Evolutionary conservation across 2,888 invertebrate species (phyloP), one percentile per base, ranked within the genome.

Genomic region (Diaperis boleti): DNA sequence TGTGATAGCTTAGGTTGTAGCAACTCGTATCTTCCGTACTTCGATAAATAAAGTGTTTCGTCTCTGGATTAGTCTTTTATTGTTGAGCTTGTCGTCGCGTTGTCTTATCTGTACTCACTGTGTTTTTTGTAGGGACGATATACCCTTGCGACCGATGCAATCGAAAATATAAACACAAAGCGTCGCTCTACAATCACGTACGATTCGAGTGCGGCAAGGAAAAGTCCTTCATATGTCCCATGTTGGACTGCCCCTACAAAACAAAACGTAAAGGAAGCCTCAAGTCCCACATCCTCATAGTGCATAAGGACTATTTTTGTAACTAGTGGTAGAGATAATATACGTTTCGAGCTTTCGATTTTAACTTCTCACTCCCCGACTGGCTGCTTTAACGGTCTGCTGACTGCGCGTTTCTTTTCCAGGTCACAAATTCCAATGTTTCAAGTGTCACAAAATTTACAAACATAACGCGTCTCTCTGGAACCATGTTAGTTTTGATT

Each of bases 391-490:
- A 26, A 8, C 26, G 26, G 6, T 26, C n/a, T 26, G 26, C 41
- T 42, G 18, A 42, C 39, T 13, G n/a, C 17, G 5, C 20, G 10
- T 18, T 49, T 59, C 41, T 29, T 6, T 59, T 59, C 18, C 52
- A 60, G 59, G 59, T 49, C 18, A 41, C 20, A 52, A 20, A 17
- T 60, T 42, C 17, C 5, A 50, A 26, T 60, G 59, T 52, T 42
- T 20, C 42, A 50, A 60, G 39, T 60, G 59, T 31, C 18, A 52
- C 42, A 60, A 60, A 52, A 69, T 72, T 11, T 79, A 78, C 68
- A 78, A 77, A 57, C 75, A 77, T 49, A 74, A 75, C 49, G 75
- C 76, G 1, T 76, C 78, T 66, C 67, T 80, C 41, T 71, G 74
- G 10, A 68, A 78, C 22, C 80, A 79, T 67, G 69, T 66, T 10